phyloP scores from a whole-genome alignment of 1,140 invertebrate genomes.

The Brachionus plicatilis region DNA sequence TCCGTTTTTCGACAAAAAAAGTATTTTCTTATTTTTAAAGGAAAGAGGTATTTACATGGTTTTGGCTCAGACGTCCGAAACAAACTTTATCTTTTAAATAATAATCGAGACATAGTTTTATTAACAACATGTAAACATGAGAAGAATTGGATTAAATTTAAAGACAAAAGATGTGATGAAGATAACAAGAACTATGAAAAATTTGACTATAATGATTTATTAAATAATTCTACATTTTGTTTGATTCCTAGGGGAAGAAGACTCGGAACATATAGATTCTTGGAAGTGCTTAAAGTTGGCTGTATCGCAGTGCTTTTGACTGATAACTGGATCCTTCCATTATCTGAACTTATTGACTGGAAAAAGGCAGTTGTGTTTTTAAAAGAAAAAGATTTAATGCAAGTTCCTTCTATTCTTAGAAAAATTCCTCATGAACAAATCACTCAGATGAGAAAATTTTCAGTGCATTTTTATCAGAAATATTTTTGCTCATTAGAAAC shows the following conservation, averaged over 20 bases:
- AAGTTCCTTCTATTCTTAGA: neutral
- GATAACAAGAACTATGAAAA: constrained; percentile 68
- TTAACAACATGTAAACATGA: constrained; percentile 98
- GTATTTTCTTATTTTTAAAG: constrained; percentile 88
- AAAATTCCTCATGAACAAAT: neutral
- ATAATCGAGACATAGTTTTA: constrained; percentile 84
- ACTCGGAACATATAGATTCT: constrained; percentile 74
- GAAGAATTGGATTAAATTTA: constrained; percentile 91
- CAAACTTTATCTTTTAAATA: constrained; percentile 93
- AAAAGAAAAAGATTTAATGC: constrained; percentile 75
- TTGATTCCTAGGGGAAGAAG: constrained; percentile 90
- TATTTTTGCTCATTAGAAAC: constrained; percentile 18
- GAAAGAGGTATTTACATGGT: constrained; percentile 94
- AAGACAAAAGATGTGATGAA: constrained; percentile 88
- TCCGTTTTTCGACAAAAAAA: constrained; percentile 62
- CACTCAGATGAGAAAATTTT: neutral
- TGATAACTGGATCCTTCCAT: constrained; percentile 93
- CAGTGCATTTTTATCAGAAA: neutral
- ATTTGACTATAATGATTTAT: constrained; percentile 88
- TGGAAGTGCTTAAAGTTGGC: constrained; percentile 65
- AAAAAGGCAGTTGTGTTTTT: constrained; percentile 82
- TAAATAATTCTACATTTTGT: constrained; percentile 96
- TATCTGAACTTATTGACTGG: constrained; percentile 96
- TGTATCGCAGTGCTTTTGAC: constrained; percentile 94
- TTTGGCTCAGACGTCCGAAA: constrained; percentile 96